phyloP scores from a whole-genome alignment of 2,113 vertebrate species.

The Solenodon paradoxus region DNA sequence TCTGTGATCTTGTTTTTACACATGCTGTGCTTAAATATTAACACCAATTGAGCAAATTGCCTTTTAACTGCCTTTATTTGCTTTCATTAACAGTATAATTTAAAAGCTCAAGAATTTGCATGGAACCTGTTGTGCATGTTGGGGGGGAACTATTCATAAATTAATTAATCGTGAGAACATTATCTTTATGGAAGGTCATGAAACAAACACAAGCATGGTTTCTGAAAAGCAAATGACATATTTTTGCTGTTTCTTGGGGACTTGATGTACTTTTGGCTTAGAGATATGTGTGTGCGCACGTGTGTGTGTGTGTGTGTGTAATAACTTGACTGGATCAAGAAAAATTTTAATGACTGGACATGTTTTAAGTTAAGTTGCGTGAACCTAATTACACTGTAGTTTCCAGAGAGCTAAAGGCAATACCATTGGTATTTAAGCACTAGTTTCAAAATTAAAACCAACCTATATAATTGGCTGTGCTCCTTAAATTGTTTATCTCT shows the following conservation, averaged over 20 bases:
- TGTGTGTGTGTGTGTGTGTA: not conserved
- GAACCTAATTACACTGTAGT: constrained; percentile 61
- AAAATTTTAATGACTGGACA: constrained; percentile 75
- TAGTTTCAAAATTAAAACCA: constrained; percentile 21
- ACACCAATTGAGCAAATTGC: constrained; percentile 90
- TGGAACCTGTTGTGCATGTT: constrained; percentile 85
- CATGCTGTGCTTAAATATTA: constrained; percentile 91
- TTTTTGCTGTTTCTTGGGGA: constrained; percentile 50
- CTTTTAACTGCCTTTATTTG: constrained; percentile 92
- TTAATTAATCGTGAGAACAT: constrained; percentile 72
- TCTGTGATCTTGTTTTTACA: constrained; percentile 80
- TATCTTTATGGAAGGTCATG: constrained; percentile 66
- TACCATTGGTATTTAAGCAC: constrained; percentile 21
- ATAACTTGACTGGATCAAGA: constrained; percentile 71
- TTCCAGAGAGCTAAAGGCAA: constrained; percentile 66
- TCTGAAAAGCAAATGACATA: constrained; percentile 22
- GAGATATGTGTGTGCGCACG: not conserved
- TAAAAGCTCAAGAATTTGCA: constrained; percentile 88
- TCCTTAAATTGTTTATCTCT: constrained; percentile 48
- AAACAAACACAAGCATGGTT: not conserved
- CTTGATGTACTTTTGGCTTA: constrained; percentile 74
- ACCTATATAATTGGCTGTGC: constrained; percentile 67
- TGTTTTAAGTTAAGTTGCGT: constrained; percentile 70
- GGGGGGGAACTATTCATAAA: constrained; percentile 66
- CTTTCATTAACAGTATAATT: constrained; percentile 90